Base-by-base conservation (phyloP, 2,113 vertebrate species). In the Syngnathus floridae region DNA sequence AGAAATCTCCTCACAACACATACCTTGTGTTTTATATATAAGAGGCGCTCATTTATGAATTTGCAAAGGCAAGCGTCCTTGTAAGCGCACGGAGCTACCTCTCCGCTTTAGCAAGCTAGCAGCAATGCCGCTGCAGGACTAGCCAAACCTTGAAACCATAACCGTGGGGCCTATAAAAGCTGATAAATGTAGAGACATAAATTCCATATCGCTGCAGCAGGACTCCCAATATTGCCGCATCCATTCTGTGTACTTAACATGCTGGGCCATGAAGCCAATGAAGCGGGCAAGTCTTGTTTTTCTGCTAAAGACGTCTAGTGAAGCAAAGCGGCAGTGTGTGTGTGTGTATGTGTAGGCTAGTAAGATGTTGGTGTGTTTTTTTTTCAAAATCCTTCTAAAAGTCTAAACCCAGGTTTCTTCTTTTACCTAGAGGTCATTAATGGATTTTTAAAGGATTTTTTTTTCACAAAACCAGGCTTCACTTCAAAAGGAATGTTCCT, bases 111-210 rank as follows among this genome's bases (percentile, higher is more conserved):
- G 37, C 64, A 51, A 62, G 70, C 49, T 65, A n/a, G 67, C 68
- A 65, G 74, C 66, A 67, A 65, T 73, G 66, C 77, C 69, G 48
- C 58, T 4, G 45, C 67, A 72, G 66, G 52, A 72, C 69, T 63
- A 66, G 66, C 79, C 71, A 72, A 80, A 82, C 74, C 73, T 77
- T 75, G 71, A 73, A 78, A 71, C 68, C 77, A 71, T 81, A 87
- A 80, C 75, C 59, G 2, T 77, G 73, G 84, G 66, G 37, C 67
- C 74, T 57, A 61, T 83, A 79, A 85, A 84, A 85, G 49, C 78
- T 83, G 82, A 85, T 86, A 72, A 86, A 87, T 75, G 80, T 73
- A 1, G 64, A 64, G 73, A 76, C 82, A 86, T 83, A 82, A 85
- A 86, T 81, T 75, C 74, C 73, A 56, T 76, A 78, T 82, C 77